Conservation (phyloP, 2,797 vertebrate species). For the Aplochiton taeniatus region DNA sequence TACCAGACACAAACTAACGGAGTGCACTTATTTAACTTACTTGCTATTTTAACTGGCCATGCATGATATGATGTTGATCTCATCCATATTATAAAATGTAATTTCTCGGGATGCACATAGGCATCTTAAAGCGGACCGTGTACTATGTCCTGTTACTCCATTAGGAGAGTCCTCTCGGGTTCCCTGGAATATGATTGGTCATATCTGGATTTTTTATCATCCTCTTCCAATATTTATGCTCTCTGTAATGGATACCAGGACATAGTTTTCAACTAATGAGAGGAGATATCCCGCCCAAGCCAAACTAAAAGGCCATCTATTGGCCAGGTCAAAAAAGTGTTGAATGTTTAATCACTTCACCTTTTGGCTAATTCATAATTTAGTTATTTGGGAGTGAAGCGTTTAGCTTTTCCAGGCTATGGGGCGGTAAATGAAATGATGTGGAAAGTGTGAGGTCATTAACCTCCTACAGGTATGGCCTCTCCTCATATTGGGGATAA, state of each 20-base stretch:
- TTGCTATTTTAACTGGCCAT: background rate
- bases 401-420: conserved; percentile 67
- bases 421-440: conserved; percentile 74
- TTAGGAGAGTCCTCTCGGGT: conserved; percentile 34
- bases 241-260: conserved; percentile 63
- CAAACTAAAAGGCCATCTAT: conserved; percentile 44
- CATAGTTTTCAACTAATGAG: conserved; percentile 55
- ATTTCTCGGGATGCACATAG: conserved; percentile 38
- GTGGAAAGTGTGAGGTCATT: conserved; percentile 79
- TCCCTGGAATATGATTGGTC: conserved; percentile 64
- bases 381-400: conserved; percentile 69
- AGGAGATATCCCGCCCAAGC: conserved; percentile 40
- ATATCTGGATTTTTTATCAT: conserved; percentile 68
- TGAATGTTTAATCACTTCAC: conserved; percentile 76
- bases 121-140: conserved; percentile 19
- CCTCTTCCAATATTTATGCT: conserved; percentile 75
- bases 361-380: conserved; percentile 79
- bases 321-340: conserved; percentile 54
- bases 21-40: conserved; percentile 27
- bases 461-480: conserved; percentile 73
- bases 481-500: conserved; percentile 68
- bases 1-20: too few species aligned
- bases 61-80: conserved; percentile 34
- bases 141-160: conserved; percentile 27
- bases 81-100: conserved; percentile 28